phyloP scores from a whole-genome alignment of 2,113 vertebrate species.

The Protobothrops flavoviridis region DNA sequence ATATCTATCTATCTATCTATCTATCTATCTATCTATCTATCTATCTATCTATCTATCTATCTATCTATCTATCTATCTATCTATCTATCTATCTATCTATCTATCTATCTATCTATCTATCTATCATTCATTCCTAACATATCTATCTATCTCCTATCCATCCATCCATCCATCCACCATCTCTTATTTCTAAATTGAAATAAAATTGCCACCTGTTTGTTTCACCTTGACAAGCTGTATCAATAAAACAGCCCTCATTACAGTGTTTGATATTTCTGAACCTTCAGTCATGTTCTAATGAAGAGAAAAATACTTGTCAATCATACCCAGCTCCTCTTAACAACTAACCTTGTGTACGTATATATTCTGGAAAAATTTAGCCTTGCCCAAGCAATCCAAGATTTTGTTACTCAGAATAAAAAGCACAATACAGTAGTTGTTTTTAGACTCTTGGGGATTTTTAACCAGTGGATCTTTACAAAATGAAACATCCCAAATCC shows the following conservation, averaged over 20 bases:
- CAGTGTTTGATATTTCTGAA: slow-evolving; percentile 42
- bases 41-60: neutral
- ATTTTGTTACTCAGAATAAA: accelerated
- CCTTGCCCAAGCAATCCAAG: neutral
- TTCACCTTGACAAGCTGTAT: slow-evolving; percentile 40
- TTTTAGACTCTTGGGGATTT: neutral
- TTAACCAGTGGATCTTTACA: neutral
- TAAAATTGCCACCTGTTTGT: slow-evolving; percentile 45
- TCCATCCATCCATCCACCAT: neutral
- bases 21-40: too few relatives aligned
- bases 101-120: too few relatives aligned
- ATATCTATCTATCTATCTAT: too few relatives aligned
- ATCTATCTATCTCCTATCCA: neutral
- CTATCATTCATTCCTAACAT: too few relatives aligned
- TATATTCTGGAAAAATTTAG: neutral
- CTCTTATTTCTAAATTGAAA: neutral
- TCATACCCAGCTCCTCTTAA: slow-evolving; percentile 4
- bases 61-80: neutral
- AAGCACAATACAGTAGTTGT: neutral
- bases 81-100: too few relatives aligned
- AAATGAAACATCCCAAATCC: neutral
- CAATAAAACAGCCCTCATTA: slow-evolving; percentile 38
- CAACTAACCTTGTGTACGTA: neutral
- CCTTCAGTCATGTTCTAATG: slow-evolving; percentile 45
- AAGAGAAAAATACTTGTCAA: slow-evolving; percentile 29